Percentiles rank a stretch among this genome's conserved stretches.
Conservation (phyloP, 2,113 vertebrate genomes). For the Alligator mississippiensis region DNA sequence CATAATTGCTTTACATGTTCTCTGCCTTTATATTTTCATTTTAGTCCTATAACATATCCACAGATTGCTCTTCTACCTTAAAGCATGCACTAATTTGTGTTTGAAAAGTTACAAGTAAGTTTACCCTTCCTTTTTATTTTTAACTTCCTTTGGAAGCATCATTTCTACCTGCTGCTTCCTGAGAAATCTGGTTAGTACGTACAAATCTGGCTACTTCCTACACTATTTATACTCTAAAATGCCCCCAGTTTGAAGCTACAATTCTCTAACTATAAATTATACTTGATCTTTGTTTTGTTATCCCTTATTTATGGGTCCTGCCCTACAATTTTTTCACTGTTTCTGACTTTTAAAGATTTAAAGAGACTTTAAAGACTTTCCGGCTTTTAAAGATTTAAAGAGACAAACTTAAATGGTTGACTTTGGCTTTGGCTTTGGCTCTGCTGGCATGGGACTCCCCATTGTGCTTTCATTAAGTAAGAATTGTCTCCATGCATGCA, state of each 20-base stretch:
- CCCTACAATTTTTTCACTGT: not conserved
- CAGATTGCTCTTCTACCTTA: constrained; percentile 18
- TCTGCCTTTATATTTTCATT: constrained; percentile 21
- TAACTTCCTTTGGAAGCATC: not conserved
- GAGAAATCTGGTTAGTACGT: not conserved
- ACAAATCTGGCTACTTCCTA: not conserved
- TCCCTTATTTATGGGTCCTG: not conserved
- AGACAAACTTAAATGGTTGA: not conserved
- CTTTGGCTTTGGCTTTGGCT: not conserved
- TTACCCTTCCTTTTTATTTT: not conserved
- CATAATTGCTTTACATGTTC: not conserved
- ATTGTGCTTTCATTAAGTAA: not conserved
- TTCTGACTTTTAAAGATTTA: not conserved
- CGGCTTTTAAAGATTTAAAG: too few species aligned
- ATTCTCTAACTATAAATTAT: not conserved
- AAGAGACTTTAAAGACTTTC: too few species aligned
- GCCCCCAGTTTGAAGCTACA: not conserved
- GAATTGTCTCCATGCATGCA: not conserved
- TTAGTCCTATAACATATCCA: constrained; percentile 23
- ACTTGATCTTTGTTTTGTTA: not conserved
- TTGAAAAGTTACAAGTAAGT: not conserved
- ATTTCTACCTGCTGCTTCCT: not conserved
- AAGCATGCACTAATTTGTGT: constrained; percentile 9
- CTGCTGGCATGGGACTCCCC: not conserved
- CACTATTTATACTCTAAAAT: not conserved